Evolutionary conservation across 2,113 vertebrate species (phyloP), one percentile per base, ranked within the genome.

Genomic region (Grammatotria lemairii): DNA sequence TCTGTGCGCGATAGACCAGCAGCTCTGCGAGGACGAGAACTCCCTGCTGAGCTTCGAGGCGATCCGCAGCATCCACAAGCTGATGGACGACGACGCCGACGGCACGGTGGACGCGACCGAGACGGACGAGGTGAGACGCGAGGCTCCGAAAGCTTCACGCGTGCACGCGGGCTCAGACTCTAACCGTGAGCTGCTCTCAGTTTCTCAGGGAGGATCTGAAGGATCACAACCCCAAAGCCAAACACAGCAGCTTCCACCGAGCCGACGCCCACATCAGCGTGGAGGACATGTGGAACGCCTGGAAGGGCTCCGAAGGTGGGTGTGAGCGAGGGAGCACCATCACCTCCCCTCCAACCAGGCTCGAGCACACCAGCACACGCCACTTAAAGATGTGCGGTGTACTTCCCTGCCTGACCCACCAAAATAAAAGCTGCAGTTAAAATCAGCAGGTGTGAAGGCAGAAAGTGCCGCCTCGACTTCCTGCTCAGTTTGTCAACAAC

Each of bases 11-110:
- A 97, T 99, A 0, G 98, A 99, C 87, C 88, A 87, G 86, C 92
- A 93, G 10, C 91, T 98, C 84, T 99, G 98, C 88, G 91, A 96
- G 9, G 96, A 97, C 3, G 97, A 97, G 28, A 97, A 97, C 2
- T 95, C 98, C 28, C 89, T 97, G 91, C 97, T 99, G 87, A 98
- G 98, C 91, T 99, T 98, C 2, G 97, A 98, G 88, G 97, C 98
- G 1, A 97, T 99, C 73, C 96, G 97, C 92, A 97, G 95, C 95
- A 97, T 99, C 94, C 98, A 99, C 95, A 98, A 97, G 6, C 97
- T 97, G 95, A 99, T 99, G 98, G 98, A 99, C 7, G 98, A 99
- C 1, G 98, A 99, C 1, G 98, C 97, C 12, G 98, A 99, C 3
- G 98, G 98, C 57, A 97, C 97, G 2, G 98, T 99, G 93, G 98